Base-by-base conservation (phyloP, 2,113 vertebrate genomes). In the Mesocricetus auratus region DNA sequence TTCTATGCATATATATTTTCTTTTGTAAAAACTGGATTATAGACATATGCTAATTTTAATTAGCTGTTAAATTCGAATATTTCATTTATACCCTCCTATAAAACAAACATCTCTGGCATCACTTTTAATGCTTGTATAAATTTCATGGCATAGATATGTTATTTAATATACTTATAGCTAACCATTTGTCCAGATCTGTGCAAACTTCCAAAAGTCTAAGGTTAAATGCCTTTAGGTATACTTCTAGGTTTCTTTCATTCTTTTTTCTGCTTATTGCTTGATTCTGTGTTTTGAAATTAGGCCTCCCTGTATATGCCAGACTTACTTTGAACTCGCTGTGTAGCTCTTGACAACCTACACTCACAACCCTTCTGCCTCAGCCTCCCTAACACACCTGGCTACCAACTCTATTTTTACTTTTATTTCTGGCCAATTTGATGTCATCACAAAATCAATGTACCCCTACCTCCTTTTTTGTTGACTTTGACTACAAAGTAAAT, bases 21-120 rank as follows among this genome's bases (percentile, higher is more conserved):
- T 89, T 82, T 87, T 85, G 11, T 74, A 90, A 87, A 95, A 93
- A 42, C 39, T 74, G 22, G 11, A 81, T 91, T 94, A 74, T 85
- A 73, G 3, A 47, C 31, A 66, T 10, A 85, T 66, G 42, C 39
- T 87, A 66, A 78, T 96, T 95, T 82, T 82, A 95, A 71, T 75
- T 88, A 95, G 81, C 56, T 86, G 89, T 94, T 60, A 88, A 85
- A 71, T 31, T 73, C 36, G 64, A 21, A 71, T 62, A 53, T 60
- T 74, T 74, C 81, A 47, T 94, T 22, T 75, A 89, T 91, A 97
- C 39, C 33, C 31, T 91, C 53, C 77, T 68, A 86, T 69, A 58
- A 45, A 74, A 94, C 66, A 83, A 85, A 73, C 10, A 93, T 50
- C 47, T 64, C 89, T 89, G 71, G 56, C 33, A 83, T 93, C 21